Conservation (phyloP, 2,888 invertebrate genomes). For the Yponomeuta malinellus region DNA sequence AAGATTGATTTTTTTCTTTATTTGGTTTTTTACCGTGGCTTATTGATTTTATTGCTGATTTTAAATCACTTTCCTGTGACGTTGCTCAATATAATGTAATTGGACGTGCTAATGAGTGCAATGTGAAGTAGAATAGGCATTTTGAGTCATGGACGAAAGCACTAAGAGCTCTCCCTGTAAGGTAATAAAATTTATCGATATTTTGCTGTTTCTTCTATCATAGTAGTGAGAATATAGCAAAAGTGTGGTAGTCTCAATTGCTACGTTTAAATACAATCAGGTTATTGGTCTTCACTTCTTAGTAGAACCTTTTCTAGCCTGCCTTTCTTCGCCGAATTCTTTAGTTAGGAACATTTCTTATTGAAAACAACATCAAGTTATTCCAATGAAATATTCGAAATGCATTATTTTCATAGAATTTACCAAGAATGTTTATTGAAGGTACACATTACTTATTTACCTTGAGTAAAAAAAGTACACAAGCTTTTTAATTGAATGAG, state of each 20-base stretch:
- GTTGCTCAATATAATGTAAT: constrained; percentile 48
- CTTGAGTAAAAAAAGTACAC: no score
- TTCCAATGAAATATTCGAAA: neutral
- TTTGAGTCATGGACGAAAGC: constrained; percentile 67
- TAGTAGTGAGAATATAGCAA: constrained; percentile 24
- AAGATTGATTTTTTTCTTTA: constrained; percentile 65
- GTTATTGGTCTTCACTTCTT: neutral
- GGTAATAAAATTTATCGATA: constrained; percentile 57
- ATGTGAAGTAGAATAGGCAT: constrained; percentile 58
- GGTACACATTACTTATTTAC: neutral
- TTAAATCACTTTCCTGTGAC: constrained; percentile 59
- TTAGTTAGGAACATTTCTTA: neutral
- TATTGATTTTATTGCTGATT: constrained; percentile 65
- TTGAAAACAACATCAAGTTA: neutral
- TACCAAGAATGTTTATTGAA: neutral
- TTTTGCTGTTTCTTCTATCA: constrained; percentile 38
- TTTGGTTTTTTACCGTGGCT: constrained; percentile 64
- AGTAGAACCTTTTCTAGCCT: neutral
- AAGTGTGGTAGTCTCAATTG: constrained; percentile 21
- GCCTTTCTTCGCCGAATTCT: neutral
- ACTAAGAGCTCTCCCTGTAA: constrained; percentile 69
- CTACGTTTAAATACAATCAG: constrained; percentile 21
- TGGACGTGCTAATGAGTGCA: constrained; percentile 58
- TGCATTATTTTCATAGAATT: neutral
- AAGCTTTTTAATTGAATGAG: no score